Conservation (phyloP, 1,140 invertebrate species). For the Lepidurus couesii region DNA sequence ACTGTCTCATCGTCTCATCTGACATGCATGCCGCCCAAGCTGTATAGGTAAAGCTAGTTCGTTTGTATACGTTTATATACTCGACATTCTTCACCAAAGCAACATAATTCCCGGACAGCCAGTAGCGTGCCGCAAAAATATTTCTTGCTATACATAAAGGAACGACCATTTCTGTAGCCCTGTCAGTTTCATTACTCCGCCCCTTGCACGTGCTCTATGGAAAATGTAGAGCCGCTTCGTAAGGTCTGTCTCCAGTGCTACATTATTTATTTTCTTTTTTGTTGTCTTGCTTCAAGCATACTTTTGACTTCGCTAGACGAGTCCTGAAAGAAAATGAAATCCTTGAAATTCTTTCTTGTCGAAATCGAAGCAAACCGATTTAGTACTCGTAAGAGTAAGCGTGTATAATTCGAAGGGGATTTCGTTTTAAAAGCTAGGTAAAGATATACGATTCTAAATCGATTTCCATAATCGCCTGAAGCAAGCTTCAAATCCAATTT, state of each 20-base stretch:
- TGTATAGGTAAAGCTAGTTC: too few species aligned
- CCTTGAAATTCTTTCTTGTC: neutral
- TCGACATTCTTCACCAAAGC: too few species aligned
- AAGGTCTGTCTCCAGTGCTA: conserved; percentile 1
- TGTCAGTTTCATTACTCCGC: conserved; percentile 15
- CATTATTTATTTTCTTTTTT: neutral
- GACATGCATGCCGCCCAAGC: too few species aligned
- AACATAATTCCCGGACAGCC: too few species aligned
- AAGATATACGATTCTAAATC: neutral
- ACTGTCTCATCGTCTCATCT: too few species aligned
- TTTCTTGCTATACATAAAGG: neutral
- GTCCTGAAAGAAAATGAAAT: neutral
- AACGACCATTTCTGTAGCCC: conserved; percentile 6
- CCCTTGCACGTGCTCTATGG: conserved; percentile 15
- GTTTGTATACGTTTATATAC: too few species aligned
- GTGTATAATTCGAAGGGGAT: neutral
- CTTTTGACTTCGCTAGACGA: neutral
- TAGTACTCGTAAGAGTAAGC: neutral
- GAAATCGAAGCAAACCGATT: neutral
- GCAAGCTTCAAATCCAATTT: neutral
- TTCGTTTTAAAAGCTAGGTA: neutral
- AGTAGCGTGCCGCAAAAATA: neutral
- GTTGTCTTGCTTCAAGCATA: too few species aligned
- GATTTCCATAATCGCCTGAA: neutral
- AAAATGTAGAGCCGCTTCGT: conserved; percentile 15